Evolutionary conservation across 2,113 vertebrate species (phyloP), one percentile per base, ranked within the genome.

Genomic region (Cyprichromis sp.): DNA sequence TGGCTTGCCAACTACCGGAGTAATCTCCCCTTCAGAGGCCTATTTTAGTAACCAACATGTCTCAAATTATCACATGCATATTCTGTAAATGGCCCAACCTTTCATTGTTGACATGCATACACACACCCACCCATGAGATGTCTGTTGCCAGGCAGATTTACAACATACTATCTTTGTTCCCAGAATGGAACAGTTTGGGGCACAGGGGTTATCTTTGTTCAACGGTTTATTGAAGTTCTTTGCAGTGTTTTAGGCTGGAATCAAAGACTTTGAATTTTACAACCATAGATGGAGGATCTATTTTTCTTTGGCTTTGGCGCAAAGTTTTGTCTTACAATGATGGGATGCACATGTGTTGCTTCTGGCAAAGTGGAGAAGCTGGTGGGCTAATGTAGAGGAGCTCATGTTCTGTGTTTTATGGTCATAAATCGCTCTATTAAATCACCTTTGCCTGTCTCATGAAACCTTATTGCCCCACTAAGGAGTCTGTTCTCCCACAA

Each of bases 81-180:
- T 89, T 90, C 89, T 82, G 84, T 87, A 93, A 94, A 92, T 86
- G 90, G 86, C 90, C 79, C 89, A 45, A 89, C 91, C 90, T 94
- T 93, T 93, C 79, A 91, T 93, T 92, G 93, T 91, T 91, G 91
- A 90, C 85, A 76, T 92, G 91, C 89, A 89, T 88, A 82, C 85
- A 83, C 83, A 81, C 83, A 93, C 78, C 53, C 86, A 84, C 89
- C 76, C 86, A 66, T 88, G 83, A 68, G 84, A 89, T 83, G 85
- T 93, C 88, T 93, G 92, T 95, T 91, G 89, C 91, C 10, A 91
- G 91, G 90, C 90, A 93, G 95, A 92, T 91, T 94, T 90, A 79
- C 84, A 73, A 86, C 84, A n/a, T 50, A 83, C 81, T 68, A 85
- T 86, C 83, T 90, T 89, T 81, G 83, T 92, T 93, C 84, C 91